Percentiles rank a stretch among this genome's conserved stretches.
Conservation (phyloP, 1,140 invertebrate genomes). For the Panagrolaimus sp. region DNA sequence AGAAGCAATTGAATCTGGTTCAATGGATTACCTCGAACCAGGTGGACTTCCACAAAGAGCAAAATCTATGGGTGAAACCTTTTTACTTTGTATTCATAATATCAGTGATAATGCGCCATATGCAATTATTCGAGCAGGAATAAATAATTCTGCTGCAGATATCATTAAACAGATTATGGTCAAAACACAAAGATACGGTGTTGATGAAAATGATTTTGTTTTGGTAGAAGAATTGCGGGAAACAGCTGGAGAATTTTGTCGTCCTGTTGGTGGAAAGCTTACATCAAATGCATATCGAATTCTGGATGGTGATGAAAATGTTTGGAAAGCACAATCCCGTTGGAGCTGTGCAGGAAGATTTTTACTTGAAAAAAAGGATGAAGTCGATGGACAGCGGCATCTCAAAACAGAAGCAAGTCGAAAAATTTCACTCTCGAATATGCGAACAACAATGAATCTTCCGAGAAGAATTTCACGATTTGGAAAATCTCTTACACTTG, state of each 20-base stretch:
- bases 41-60: slow-evolving; percentile 59
- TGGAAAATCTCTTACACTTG: slow-evolving; percentile 54
- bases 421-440: slow-evolving; percentile 54
- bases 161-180: slow-evolving; percentile 77
- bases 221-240: slow-evolving; percentile 78
- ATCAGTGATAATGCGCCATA: slow-evolving; percentile 88
- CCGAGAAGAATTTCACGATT: slow-evolving; percentile 50
- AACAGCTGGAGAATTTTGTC: slow-evolving; percentile 46
- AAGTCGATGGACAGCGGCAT: slow-evolving; percentile 15
- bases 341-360: slow-evolving; percentile 77
- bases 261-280: not conserved
- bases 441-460: slow-evolving; percentile 48
- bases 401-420: slow-evolving; percentile 23
- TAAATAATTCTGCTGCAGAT: slow-evolving; percentile 76
- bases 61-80: slow-evolving; percentile 74
- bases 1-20: slow-evolving; percentile 25
- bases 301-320: slow-evolving; percentile 76
- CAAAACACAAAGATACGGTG: slow-evolving; percentile 75
- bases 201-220: slow-evolving; percentile 70
- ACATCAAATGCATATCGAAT: slow-evolving; percentile 62
- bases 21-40: slow-evolving; percentile 6
- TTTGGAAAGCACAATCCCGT: slow-evolving; percentile 76
- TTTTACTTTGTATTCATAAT: slow-evolving; percentile 86
- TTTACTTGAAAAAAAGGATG: slow-evolving; percentile 60
- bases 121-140: slow-evolving; percentile 73